Evolutionary conservation across 2,797 vertebrate genomes (phyloP).

Genomic region (Dermochelys coriacea): DNA sequence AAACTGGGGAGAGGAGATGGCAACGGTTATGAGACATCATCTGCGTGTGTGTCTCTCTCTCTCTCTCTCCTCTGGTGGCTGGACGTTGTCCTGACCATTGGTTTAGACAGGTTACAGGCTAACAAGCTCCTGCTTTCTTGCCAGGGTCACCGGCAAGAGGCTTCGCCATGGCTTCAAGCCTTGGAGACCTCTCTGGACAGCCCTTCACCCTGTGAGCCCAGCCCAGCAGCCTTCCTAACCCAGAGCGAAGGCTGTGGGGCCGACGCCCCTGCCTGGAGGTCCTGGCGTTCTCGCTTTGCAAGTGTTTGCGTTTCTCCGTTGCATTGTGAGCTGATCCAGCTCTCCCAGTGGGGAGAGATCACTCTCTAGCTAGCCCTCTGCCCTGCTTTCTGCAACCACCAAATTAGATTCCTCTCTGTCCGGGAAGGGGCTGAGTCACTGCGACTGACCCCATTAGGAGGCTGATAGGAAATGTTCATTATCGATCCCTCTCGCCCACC

Average conservation of each 20-base stretch:
- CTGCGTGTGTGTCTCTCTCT: too few relatives aligned
- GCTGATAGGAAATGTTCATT: neutral
- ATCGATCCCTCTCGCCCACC: neutral
- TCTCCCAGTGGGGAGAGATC: neutral
- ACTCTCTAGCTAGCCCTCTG: too few relatives aligned
- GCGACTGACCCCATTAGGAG: neutral
- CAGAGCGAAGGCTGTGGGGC: too few relatives aligned
- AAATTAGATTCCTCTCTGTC: neutral
- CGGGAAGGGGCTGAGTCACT: neutral
- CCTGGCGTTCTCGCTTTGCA: neutral
- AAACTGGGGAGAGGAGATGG: neutral
- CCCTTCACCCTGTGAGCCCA: too few relatives aligned
- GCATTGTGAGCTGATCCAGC: neutral
- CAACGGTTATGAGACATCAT: neutral
- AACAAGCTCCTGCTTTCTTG: neutral
- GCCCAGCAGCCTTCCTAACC: too few relatives aligned
- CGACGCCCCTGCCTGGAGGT: neutral
- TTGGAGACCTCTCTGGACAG: too few relatives aligned
- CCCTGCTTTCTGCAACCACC: neutral
- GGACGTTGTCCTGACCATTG: too few relatives aligned
- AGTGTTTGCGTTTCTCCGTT: neutral
- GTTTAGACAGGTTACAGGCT: neutral
- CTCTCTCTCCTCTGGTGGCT: neutral
- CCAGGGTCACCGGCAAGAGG: too few relatives aligned
- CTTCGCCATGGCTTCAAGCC: too few relatives aligned